Percentiles rank a stretch among this genome's conserved stretches.
Evolutionary conservation across 2,888 invertebrate species (phyloP).

Genomic region (Macaria notata): DNA sequence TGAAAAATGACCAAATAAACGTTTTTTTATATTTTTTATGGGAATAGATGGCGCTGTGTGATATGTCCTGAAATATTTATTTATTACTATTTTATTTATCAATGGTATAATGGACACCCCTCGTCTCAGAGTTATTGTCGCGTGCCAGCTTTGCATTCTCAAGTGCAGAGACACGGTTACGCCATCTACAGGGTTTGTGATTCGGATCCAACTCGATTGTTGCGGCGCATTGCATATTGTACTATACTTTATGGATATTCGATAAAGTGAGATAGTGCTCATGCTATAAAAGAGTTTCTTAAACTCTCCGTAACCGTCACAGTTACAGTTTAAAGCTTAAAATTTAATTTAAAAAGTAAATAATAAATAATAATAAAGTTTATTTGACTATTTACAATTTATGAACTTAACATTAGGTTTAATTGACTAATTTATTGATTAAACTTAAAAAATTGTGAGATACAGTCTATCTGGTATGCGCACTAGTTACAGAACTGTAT

Average conservation of each 20-base stretch:
- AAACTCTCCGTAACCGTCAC: neutral
- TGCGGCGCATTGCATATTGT: slow-evolving; percentile 9
- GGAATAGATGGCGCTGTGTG: no score
- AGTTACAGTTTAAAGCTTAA: neutral
- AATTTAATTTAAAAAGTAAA: no score
- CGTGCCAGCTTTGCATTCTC: slow-evolving; percentile 35
- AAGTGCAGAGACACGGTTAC: slow-evolving; percentile 35
- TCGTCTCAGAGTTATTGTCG: slow-evolving; percentile 57
- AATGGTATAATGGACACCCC: neutral
- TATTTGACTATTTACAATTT: no score
- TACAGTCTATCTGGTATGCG: no score
- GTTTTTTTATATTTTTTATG: no score
- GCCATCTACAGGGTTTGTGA: slow-evolving; percentile 33
- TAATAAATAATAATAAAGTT: no score
- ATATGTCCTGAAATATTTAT: neutral
- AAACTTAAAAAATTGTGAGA: no score
- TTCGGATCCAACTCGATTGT: slow-evolving; percentile 21
- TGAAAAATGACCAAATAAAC: no score
- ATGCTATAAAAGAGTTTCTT: neutral
- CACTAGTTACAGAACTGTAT: no score
- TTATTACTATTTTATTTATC: neutral
- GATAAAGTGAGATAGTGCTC: neutral
- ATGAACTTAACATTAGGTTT: no score
- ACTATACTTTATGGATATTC: slow-evolving; percentile 3
- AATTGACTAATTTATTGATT: no score